Base-by-base conservation (phyloP, 2,888 invertebrate species). In the Andrena minutula region DNA sequence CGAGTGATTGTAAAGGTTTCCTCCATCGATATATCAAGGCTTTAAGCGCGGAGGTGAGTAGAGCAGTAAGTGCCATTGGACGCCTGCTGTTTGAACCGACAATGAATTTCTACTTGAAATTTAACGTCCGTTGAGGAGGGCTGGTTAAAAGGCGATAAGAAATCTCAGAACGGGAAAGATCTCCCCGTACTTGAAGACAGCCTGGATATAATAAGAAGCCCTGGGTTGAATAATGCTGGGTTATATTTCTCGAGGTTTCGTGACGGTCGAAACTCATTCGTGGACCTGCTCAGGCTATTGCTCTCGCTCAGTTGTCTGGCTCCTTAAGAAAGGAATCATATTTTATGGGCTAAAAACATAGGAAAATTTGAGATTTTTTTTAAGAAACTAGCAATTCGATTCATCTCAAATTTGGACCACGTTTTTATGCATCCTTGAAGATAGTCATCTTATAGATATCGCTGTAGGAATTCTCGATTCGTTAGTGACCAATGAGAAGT, bases 181-280 rank as follows among this genome's bases (percentile, higher is more conserved):
- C 75, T 85, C 79, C 63, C 72, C 64, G 79, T 79, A 83, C 86
- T 78, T 78, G 90, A 90, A 89, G 90, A 90, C 84, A 86, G 88
- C 85, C 84, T 87, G 81, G 89, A 91, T 90, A 89, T 92, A 92
- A 91, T 91, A 91, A 92, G 91, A 90, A 91, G 91, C 89, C 89
- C 84, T 83, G 86, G 85, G 85, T 87, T 91, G 91, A 91, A 88
- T 92, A 91, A 92, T 92, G 88, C 76, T 73, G 71, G 87, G 87
- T 84, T 87, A 91, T 92, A 91, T 91, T 90, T 91, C 85, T 86
- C 71, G 53, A 56, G 82, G 78, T 79, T 84, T 81, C 83, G 80
- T 76, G 70, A 64, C 64, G 61, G 35, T 61, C 76, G 75, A 87
- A 85, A 83, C 65, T 85, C 85, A 66, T 81, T 83, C 78, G 53